Evolutionary conservation across 2,797 vertebrate species (phyloP).

Genomic region (Scolopax bukidnonensis): DNA sequence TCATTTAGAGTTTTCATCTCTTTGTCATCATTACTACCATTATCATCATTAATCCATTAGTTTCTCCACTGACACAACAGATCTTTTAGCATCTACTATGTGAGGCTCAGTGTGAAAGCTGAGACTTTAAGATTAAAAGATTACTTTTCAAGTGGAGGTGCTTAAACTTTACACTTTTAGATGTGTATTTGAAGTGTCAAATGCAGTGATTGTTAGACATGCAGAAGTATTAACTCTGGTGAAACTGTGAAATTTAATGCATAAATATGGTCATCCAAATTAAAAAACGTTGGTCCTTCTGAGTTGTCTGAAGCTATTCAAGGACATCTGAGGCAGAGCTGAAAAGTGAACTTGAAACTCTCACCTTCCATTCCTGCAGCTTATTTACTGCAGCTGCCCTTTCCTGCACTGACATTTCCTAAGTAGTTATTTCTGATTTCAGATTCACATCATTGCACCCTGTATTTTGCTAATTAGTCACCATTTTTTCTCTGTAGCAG

Average conservation of each 20-base stretch:
- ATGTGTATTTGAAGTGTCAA: not conserved
- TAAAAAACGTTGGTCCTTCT: not conserved
- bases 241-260: not conserved
- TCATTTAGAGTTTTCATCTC: not conserved
- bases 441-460: not conserved
- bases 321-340: not conserved
- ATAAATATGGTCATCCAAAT: not conserved
- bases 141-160: not conserved
- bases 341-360: not conserved
- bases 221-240: not conserved
- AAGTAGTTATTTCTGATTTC: not conserved
- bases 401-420: not conserved
- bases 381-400: not conserved
- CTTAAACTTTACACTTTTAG: not conserved
- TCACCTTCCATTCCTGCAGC: not conserved
- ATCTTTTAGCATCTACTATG: not conserved
- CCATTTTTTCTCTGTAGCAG: not conserved
- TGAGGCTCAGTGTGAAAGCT: not conserved
- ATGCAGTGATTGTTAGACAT: not conserved
- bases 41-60: not conserved
- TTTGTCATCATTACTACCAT: not conserved
- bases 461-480: not conserved
- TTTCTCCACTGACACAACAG: not conserved
- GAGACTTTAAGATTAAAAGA: not conserved
- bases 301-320: not conserved